Base-by-base conservation (phyloP, 1,140 invertebrate genomes). In the Schlechtendalia chinensis region DNA sequence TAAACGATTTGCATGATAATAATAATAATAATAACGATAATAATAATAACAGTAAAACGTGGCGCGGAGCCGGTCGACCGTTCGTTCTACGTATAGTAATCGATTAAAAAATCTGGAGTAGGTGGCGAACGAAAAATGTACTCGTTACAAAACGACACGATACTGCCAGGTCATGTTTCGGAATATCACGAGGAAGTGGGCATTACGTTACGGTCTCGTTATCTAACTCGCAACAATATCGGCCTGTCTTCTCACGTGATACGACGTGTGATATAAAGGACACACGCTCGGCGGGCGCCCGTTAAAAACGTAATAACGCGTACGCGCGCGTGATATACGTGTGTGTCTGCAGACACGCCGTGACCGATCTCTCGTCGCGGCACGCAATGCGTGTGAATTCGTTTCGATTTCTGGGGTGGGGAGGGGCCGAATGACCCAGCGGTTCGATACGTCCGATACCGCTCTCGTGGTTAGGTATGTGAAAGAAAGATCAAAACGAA, bases 301-400 rank as follows among this genome's bases (percentile, higher is more conserved):
- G 1, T 19, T 45, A 39, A n/a, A n/a, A n/a, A n/a, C n/a, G n/a
- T n/a, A n/a, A n/a, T n/a, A n/a, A n/a, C n/a, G n/a, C n/a, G n/a
- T n/a, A n/a, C n/a, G n/a, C 14, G 5, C 63, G 17, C n/a, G 29
- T n/a, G n/a, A n/a, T n/a, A n/a, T n/a, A 19, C 63, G 32, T 45
- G n/a, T n/a, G 63, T 53, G 50, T 53, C 69, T 19, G 69, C 69
- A 72, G 53, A 72, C 69, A 54, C 24, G 50, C 69, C 69, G 69
- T 72, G 69, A 72, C 69, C 14, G 47, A 53, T 45, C 29, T 72
- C 45, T 72, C 47, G 17, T 65, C 63, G 32, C n/a, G n/a, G n/a
- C n/a, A n/a, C n/a, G n/a, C n/a, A 67, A 67, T n/a, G 32, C 63
- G 63, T 67, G 22, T 45, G 63, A 67, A 32, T 67, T 45, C 61